Base-by-base conservation (phyloP, 2,113 vertebrate genomes). In the Thermophis baileyi region DNA sequence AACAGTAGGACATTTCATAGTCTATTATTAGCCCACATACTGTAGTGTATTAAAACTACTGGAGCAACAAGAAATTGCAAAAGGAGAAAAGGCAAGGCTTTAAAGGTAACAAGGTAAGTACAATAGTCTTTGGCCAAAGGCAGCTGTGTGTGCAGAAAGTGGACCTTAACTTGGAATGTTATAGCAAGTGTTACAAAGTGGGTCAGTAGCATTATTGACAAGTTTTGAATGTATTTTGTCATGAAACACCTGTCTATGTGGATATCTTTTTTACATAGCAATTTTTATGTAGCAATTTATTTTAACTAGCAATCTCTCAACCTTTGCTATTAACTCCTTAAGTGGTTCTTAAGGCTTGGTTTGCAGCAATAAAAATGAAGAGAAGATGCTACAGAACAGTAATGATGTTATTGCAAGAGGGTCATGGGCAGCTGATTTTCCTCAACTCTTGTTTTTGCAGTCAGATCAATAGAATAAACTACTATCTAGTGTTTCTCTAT, bases 1-100 rank as follows among this genome's bases (percentile, higher is more conserved):
- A 92, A 88, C 93, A 93, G 92, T 0, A 16, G 91, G 40, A 63
- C 91, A 95, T 97, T 94, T 93, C 93, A 91, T 93, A 60, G 22
- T 96, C 69, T 46, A 1, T 95, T 96, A 94, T 96, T 96, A 96
- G 97, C 93, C 55, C 95, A 91, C 81, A 85, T 94, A 11, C 3
- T 91, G 11, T 96, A 97, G 95, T 94, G 96, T 93, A 93, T 2
- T 25, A 95, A 95, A 95, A 94, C 91, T 40, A 94, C 24, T 4
- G 27, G 94, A 95, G 88, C 89, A 89, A 81, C 0, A 81, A 95
- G 25, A 91, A 95, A 88, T 90, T 46, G 35, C 86, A 63, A 57
- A 44, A n/a, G n/a, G 92, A 69, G 24, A 54, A 1, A 8, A 4
- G 51, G 86, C 47, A 85, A 86, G 27, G 54, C 0, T 6, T 94